Base-by-base conservation (phyloP, 2,888 invertebrate species). In the Drosophila phalerata region DNA sequence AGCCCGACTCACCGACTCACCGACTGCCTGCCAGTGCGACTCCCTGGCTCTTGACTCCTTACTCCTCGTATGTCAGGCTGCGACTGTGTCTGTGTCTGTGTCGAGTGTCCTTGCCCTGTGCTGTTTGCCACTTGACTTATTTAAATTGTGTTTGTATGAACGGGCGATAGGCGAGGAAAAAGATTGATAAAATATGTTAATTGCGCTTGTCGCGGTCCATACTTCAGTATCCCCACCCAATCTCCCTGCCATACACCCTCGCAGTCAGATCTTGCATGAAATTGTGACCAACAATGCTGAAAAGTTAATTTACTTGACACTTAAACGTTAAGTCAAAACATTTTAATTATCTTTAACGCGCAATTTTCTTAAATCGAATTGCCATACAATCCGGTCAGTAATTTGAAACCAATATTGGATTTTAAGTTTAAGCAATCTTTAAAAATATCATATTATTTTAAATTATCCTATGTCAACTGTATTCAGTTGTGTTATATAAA, bases 181-280 rank as follows among this genome's bases (percentile, higher is more conserved):
- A 86, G 78, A 83, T 83, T 85, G 85, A 85, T 87, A 85, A 85
- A 85, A 87, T 87, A 85, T 85, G 85, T 87, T 87, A 85, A 85
- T 85, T 85, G 85, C 74, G 81, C 83, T 69, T 79, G 83, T 73
- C 77, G 73, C 65, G 67, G 56, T 53, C 52, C 63, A 48, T 17
- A 28, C 67, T 34, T 22, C 22, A 22, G 22, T 22, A 22, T 22
- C 22, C 22, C 22, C 22, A 4, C 4, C 22, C 43, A 57, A 34
- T 55, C 47, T 40, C 34, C 32, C 34, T 22, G 22, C 47, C 57
- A 22, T 49, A 42, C 55, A 25, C 37, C 37, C 32, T 38, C 19
- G 55, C 40, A 51, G 68, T 42, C 65, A 66, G 70, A 56, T 69
- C 65, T 73, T 72, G 72, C 75, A 70, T 71, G 77, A 70, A 75